phyloP scores from a whole-genome alignment of 2,797 vertebrate species.

The Schizopygopsis malacanthus region DNA sequence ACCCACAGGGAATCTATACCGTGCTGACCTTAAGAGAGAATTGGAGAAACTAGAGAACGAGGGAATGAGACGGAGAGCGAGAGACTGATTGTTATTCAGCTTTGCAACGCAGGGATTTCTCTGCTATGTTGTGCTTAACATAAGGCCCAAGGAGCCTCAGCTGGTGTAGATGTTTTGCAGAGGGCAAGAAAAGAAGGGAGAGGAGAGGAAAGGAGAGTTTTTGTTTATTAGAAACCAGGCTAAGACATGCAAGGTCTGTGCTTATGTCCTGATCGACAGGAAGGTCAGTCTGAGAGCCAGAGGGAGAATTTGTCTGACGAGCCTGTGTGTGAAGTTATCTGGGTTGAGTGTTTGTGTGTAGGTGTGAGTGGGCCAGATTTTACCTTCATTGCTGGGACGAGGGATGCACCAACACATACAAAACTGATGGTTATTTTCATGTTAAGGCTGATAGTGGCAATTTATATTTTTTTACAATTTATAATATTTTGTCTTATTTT shows the following conservation, averaged over 20 bases:
- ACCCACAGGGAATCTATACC: slow-evolving; percentile 16
- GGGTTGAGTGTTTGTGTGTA: slow-evolving; percentile 34
- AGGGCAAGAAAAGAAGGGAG: neutral
- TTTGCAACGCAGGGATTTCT: slow-evolving; percentile 21
- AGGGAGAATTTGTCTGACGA: slow-evolving; percentile 64
- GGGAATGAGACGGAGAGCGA: neutral
- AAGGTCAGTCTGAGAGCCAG: slow-evolving; percentile 77
- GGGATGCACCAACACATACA: neutral
- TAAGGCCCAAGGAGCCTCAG: slow-evolving; percentile 29
- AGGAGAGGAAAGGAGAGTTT: slow-evolving; percentile 27
- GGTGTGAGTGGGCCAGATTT: slow-evolving; percentile 17
- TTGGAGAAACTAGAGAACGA: slow-evolving; percentile 1
- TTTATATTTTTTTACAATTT: neutral
- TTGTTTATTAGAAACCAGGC: slow-evolving; percentile 51
- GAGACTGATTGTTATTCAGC: slow-evolving; percentile 36
- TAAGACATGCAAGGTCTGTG: slow-evolving; percentile 68
- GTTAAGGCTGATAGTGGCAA: neutral
- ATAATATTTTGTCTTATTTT: neutral
- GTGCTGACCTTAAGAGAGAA: slow-evolving; percentile 45
- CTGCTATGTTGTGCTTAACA: neutral
- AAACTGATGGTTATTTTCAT: neutral
- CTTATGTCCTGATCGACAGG: slow-evolving; percentile 72
- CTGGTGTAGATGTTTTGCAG: neutral
- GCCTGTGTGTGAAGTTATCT: slow-evolving; percentile 62
- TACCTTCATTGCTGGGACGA: neutral